A percentile compares a stretch with the other conserved stretches of the same genome.
Evolutionary conservation across 2,113 vertebrate species (phyloP).

Genomic region (Myrmecophaga tridactyla): DNA sequence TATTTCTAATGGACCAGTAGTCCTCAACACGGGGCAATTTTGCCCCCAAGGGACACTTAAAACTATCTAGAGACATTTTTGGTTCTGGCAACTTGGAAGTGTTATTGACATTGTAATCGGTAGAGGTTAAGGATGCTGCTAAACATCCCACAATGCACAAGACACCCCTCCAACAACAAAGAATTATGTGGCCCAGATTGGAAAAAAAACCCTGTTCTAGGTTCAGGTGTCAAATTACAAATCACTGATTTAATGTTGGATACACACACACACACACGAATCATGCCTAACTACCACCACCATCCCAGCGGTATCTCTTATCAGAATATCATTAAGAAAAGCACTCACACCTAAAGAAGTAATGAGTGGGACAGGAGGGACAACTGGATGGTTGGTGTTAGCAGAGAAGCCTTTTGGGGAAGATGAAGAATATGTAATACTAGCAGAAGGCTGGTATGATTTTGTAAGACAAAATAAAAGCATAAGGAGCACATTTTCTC

Average conservation of each 20-base stretch:
- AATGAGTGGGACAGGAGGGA: neutral
- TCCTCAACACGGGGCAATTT: neutral
- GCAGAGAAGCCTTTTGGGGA: neutral
- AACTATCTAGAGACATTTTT: neutral
- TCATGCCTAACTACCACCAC: neutral
- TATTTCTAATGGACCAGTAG: neutral
- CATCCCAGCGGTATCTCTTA: neutral
- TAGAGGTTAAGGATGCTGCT: neutral
- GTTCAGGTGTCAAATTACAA: neutral
- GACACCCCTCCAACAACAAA: neutral
- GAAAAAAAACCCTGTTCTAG: neutral
- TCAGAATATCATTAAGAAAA: neutral
- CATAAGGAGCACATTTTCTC: neutral
- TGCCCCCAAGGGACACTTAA: neutral
- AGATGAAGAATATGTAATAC: neutral
- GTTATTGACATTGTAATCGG: neutral
- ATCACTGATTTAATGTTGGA: neutral
- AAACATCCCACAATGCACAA: neutral
- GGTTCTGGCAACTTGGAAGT: neutral
- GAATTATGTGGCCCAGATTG: neutral
- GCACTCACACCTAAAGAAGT: neutral
- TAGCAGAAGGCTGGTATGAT: neutral
- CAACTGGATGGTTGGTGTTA: neutral
- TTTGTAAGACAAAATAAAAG: conserved; percentile 30
- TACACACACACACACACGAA: neutral